These are phyloP conservation scores for Polietes domitor DNA, from an alignment of 2,888 invertebrate species.

Conservation along the genomic window DNA sequence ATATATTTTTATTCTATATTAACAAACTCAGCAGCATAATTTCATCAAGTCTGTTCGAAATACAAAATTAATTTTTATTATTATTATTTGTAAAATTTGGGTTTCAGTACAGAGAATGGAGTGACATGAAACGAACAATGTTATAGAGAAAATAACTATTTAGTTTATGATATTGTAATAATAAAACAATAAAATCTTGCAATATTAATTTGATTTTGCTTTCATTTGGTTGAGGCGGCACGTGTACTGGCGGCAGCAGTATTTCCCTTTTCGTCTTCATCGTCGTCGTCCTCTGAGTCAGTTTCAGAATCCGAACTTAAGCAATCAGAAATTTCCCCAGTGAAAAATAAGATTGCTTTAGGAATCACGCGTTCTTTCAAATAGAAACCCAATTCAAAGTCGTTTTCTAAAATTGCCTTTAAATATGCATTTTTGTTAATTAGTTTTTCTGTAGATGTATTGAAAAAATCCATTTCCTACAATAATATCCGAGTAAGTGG, in stretches of 20 bases:
- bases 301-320: constrained; percentile 73
- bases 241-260: constrained; percentile 54
- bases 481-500: constrained; percentile 73
- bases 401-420: constrained; percentile 82
- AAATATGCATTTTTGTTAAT: background rate
- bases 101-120: background rate
- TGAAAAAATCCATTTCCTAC: constrained; percentile 32
- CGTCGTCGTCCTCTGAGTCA: constrained; percentile 71
- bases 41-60: too few species aligned
- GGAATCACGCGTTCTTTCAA: constrained; percentile 97
- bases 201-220: background rate
- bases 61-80: background rate
- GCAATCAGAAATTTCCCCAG: constrained; percentile 88
- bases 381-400: constrained; percentile 99
- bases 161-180: background rate
- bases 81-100: background rate
- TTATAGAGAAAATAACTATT: constrained; percentile 12
- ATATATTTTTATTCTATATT: background rate
- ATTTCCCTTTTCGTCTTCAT: constrained; percentile 69
- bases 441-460: background rate
- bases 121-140: background rate
- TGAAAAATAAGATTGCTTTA: constrained; percentile 96
- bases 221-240: too few species aligned
- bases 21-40: too few species aligned
- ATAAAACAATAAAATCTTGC: background rate